phyloP scores from a whole-genome alignment of 2,797 vertebrate species.

The Apodemus agrarius region DNA sequence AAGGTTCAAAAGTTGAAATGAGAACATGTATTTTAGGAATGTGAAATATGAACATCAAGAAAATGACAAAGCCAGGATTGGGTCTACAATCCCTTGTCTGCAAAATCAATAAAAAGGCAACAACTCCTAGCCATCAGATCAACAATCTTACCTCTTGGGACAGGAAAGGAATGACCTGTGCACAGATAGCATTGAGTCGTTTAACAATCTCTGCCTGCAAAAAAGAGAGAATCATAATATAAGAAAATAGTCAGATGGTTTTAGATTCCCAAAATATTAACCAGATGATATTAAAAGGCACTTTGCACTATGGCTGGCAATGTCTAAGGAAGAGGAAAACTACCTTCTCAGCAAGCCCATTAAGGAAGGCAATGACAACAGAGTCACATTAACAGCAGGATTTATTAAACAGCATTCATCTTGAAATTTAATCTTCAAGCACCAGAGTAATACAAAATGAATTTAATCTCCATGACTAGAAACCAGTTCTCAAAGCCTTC shows the following conservation, averaged over 20 bases:
- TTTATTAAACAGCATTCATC: slow-evolving; percentile 69
- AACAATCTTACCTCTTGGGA: slow-evolving; percentile 96
- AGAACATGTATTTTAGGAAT: slow-evolving; percentile 70
- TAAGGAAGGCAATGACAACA: slow-evolving; percentile 67
- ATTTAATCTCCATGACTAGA: slow-evolving; percentile 66
- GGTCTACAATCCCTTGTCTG: slow-evolving; percentile 47
- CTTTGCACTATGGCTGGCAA: slow-evolving; percentile 53
- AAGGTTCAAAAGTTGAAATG: slow-evolving; percentile 73
- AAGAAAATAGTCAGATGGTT: slow-evolving; percentile 76
- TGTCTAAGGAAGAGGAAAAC: slow-evolving; percentile 57
- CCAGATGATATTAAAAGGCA: slow-evolving; percentile 68
- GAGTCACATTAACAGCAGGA: slow-evolving; percentile 51
- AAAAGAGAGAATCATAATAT: slow-evolving; percentile 80
- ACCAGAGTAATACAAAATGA: slow-evolving; percentile 65
- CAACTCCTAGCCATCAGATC: slow-evolving; percentile 73
- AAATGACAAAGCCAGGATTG: slow-evolving; percentile 62
- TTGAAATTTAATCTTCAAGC: slow-evolving; percentile 69
- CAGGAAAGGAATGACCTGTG: slow-evolving; percentile 99
- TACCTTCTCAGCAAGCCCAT: slow-evolving; percentile 44
- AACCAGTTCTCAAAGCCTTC: slow-evolving; percentile 64
- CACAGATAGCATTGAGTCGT: slow-evolving; percentile 98
- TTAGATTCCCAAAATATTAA: slow-evolving; percentile 72
- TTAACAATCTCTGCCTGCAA: slow-evolving; percentile 99
- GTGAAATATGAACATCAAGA: slow-evolving; percentile 70
- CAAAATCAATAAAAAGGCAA: slow-evolving; percentile 70